Base-by-base conservation (phyloP, 2,797 vertebrate genomes). In the Buceros bicornis region DNA sequence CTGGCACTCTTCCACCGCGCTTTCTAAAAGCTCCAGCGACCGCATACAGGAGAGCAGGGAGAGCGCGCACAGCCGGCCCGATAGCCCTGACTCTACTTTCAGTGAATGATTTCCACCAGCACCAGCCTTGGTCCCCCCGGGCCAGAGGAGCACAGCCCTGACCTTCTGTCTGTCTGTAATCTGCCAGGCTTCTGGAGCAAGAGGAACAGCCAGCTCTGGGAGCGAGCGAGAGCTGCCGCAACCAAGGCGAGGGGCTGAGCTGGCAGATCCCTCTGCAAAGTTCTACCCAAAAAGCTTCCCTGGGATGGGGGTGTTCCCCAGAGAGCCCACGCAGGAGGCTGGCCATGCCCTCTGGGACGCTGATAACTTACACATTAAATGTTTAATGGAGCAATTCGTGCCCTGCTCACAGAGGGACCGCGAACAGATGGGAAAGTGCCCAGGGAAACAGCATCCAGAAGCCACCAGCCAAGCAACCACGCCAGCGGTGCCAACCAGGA, bases 371-470 rank as follows among this genome's bases (percentile, higher is more conserved):
- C 13, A 28, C 20, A 40, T 22, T 12, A n/a, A 33, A 47, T 4
- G 10, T 17, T 56, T n/a, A 13, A 16, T 4, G 51, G 48, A 65
- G 26, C 7, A 37, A 64, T n/a, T 67, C 14, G 5, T 29, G n/a
- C 31, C n/a, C 76, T 57, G 29, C 62, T 40, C 50, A 16, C 4
- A 57, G 56, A 57, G 7, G 22, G 11, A 31, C 13, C 45, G 7
- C 0, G 16, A 56, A 37, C 1, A 2, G 14, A 35, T 2, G 31
- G 60, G 35, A 50, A 62, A 50, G 8, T 0, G 1, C 31, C 5
- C 3, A 7, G 6, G 16, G 64, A 37, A 29, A 3, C 48, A 37
- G 53, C n/a, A 14, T 8, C 73, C 16, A 31, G 70, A 69, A 83
- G 26, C 69, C 79, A n/a, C 48, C 83, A 35, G 67, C 43, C 50